Evolutionary conservation across 1,140 invertebrate species (phyloP).

Genomic region (Tetramorium alpestre): DNA sequence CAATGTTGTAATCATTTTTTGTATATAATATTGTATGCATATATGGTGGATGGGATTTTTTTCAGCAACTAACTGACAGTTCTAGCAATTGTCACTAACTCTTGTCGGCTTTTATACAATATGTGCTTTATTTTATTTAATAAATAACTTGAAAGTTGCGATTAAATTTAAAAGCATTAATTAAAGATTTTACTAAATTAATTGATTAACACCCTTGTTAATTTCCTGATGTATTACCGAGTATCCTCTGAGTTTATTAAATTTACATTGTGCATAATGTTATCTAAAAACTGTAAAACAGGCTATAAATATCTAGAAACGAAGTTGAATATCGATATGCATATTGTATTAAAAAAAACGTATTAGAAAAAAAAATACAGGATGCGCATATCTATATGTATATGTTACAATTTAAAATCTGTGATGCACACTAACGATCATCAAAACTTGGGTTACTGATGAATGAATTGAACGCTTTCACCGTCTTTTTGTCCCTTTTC

Average conservation of each 20-base stretch:
- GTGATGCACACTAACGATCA: conserved; percentile 17
- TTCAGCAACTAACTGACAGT: conserved; percentile 17
- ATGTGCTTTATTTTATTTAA: not conserved
- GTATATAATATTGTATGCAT: not conserved
- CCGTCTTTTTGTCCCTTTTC: conserved; percentile 11
- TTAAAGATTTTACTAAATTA: not conserved
- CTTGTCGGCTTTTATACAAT: not conserved
- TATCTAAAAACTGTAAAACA: not conserved
- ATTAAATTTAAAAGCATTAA: not conserved
- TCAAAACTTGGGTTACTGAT: not conserved
- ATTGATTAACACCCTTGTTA: conserved; percentile 6
- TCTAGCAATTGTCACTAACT: conserved; percentile 20
- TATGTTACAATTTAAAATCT: not conserved
- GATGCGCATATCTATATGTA: not conserved
- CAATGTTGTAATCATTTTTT: not conserved
- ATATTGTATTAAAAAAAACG: not conserved
- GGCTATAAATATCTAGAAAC: not conserved
- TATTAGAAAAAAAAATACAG: not conserved
- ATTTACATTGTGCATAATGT: not conserved
- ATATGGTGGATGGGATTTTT: conserved; percentile 53
- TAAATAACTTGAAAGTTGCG: not conserved
- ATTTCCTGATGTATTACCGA: not conserved
- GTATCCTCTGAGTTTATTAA: not conserved
- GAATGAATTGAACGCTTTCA: conserved; percentile 16
- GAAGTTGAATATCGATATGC: not conserved